These are phyloP conservation scores for Pagetopsis macropterus DNA, from an alignment of 2,797 vertebrate species.

Conservation along the genomic window DNA sequence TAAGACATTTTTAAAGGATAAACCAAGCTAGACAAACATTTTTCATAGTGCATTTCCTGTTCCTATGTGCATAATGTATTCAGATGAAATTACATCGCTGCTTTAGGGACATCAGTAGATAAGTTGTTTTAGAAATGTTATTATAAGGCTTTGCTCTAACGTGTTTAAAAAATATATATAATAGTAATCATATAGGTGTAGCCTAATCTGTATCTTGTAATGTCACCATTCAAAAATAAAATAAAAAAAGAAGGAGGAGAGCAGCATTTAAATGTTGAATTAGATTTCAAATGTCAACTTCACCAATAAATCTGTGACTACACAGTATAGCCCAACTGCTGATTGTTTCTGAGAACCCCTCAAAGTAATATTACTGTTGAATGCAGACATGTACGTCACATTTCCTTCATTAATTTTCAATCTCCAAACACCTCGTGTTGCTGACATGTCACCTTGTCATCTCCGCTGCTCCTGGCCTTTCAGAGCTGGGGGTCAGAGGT, in stretches of 20 bases:
- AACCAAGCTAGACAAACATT: background rate
- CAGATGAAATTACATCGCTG: background rate
- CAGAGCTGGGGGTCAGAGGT: conserved; percentile 33
- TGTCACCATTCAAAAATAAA: no score
- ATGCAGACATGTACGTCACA: background rate
- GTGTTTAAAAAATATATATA: no score
- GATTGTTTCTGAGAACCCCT: background rate
- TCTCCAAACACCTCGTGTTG: background rate
- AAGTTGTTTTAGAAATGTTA: background rate
- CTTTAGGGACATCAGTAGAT: background rate
- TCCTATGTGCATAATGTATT: background rate
- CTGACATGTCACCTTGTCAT: conserved; percentile 13
- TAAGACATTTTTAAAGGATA: background rate
- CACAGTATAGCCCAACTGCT: no score
- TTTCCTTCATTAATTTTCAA: background rate
- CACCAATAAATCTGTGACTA: no score
- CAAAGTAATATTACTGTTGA: background rate
- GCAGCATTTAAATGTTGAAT: no score
- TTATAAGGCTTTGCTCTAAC: background rate
- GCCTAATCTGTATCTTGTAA: no score
- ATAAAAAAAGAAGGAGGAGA: no score
- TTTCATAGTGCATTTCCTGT: background rate
- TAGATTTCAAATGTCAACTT: no score
- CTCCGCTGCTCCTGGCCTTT: conserved; percentile 24
- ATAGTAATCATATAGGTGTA: no score